Base-by-base conservation (phyloP, 23 tunicate species). In the Aplidium turbinatum region DNA sequence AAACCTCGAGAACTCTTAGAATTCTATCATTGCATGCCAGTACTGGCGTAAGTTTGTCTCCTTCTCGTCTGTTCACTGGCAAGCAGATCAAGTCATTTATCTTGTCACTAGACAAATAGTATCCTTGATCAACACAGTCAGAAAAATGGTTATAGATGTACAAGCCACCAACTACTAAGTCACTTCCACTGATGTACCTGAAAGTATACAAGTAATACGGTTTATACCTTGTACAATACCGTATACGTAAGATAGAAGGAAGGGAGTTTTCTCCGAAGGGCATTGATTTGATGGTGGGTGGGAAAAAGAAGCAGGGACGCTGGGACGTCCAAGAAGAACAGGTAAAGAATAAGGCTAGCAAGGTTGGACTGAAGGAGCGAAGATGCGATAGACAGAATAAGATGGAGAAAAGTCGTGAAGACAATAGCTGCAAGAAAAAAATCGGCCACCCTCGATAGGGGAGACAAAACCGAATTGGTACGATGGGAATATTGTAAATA, bases 81-180 rank as follows among this genome's bases (percentile, higher is more conserved):
- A 91, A 30, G 38, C 85, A 78, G 3, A 84, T 57, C 6, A 91
- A 51, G 48, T 91, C 97, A 27, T 84, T 84, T 27, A 91, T 91
- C 60, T 85, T 85, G 76, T 91, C 97, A 50, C 33, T 81, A 22
- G 93, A 78, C 35, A 91, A 54, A 73, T 91, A 91, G 64, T 91
- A 91, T 31, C 97, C 97, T 78, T 91, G 90, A 57, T 91, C 97
- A 27, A 78, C 82, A 68, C 97, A 91, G 54, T 91, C 97, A 47
- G 82, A 84, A 67, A 91, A 91, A 75, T 91, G 87, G 50, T 91
- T 91, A 83, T 70, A 91, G 16, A 84, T 73, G 54, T 91, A 91
- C 47, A 57, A 46, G 27, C 97, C 89, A 27, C 80, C 78, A 20
- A 77, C 86, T 1, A 84, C 46, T 30, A 91, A 67, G 28, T 91